Evolutionary conservation across 2,888 invertebrate genomes (phyloP), one percentile per base, ranked within the genome.

Genomic region (Diloba caeruleocephala): DNA sequence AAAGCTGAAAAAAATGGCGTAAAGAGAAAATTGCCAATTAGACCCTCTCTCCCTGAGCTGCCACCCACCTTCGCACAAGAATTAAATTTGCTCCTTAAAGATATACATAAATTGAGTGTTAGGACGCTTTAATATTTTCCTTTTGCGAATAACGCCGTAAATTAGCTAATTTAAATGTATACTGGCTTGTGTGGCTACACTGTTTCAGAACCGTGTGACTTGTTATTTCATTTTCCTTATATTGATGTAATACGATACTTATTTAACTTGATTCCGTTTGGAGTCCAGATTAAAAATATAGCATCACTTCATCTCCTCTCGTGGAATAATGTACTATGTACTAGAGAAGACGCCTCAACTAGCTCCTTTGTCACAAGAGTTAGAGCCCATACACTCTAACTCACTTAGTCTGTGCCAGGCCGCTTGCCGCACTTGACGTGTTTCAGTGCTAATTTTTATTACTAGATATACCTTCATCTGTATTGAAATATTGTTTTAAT

Each of bases 11-110:
- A 55, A 91, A 92, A 90, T 84, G 90, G 89, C 89, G 90, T 90
- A 90, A 93, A 87, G 85, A 87, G 91, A 92, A 93, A 93, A 93
- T 93, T 92, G 92, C 50, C 92, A 92, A 93, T 93, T 93, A 92
- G 81, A 74, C 79, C 81, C 78, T 57, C 62, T 62, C 61, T 58
- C 50, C 58, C 62, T 49, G 37, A 38, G 33, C 45, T 26, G 33
- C 66, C 67, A 49, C 64, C 74, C 57, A 70, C 69, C 73, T 69
- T 58, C 74, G 83, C 81, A 73, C 78, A 80, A 78, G 79, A 85
- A 92, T 91, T 91, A 84, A 84, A 89, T 90, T 89, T 90, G 62
- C 81, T 81, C 76, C 87, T 85, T 87, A 86, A 90, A 88, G 85
- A 88, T 81, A 82, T 84, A 88, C 84, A 85, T 84, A 88, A 88